Evolutionary conservation across 1,140 invertebrate genomes (phyloP).

Genomic region (Bombus pascuorum): DNA sequence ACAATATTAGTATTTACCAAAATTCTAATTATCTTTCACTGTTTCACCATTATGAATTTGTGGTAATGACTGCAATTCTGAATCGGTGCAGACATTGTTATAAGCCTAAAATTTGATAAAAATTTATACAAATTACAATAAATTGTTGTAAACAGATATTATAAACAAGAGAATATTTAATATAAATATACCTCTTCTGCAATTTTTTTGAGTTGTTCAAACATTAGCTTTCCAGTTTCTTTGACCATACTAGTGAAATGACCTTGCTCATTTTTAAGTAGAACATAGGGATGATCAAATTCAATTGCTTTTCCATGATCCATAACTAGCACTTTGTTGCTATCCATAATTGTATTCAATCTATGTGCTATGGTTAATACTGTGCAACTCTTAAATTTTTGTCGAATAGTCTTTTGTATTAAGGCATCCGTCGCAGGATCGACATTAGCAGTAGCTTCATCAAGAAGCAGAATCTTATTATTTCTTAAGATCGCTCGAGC

Average conservation of each 20-base stretch:
- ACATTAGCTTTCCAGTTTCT: conserved; percentile 80
- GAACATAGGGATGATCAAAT: conserved; percentile 84
- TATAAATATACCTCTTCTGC: conserved; percentile 76
- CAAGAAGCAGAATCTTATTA: conserved; percentile 87
- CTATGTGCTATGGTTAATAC: conserved; percentile 86
- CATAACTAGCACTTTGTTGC: conserved; percentile 81
- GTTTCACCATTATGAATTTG: not conserved
- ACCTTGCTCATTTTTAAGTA: conserved; percentile 81
- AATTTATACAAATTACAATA: not conserved
- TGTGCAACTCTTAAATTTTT: conserved; percentile 85
- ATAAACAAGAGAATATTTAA: not conserved
- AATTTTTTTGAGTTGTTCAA: conserved; percentile 76
- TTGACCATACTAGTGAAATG: conserved; percentile 80
- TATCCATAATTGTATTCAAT: conserved; percentile 83
- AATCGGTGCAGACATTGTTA: not conserved
- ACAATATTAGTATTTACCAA: conserved; percentile 4
- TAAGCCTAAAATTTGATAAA: conserved; percentile 51
- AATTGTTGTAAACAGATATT: not conserved
- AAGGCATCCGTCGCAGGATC: conserved; percentile 86
- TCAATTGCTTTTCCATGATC: conserved; percentile 81
- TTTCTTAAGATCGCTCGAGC: conserved; percentile 88
- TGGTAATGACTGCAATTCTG: not conserved
- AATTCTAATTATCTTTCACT: not conserved
- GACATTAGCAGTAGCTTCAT: conserved; percentile 90
- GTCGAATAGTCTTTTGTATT: conserved; percentile 86